These are phyloP conservation scores for Rhopilema esculentum DNA, from an alignment of 30 jellyfish, hydroid and myxozoan species.

Conservation along the genomic window DNA sequence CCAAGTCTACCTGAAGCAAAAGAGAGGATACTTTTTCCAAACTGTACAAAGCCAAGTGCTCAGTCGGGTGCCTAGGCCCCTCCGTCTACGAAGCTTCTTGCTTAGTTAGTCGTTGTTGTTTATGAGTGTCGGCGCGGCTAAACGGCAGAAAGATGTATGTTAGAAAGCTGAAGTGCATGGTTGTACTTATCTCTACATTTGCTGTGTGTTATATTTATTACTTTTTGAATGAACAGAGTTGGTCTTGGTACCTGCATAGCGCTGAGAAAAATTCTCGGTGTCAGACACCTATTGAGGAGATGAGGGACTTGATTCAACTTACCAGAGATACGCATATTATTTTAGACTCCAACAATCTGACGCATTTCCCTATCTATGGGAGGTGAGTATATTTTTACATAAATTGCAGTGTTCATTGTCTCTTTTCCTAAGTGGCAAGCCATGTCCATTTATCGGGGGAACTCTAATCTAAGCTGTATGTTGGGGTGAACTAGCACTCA, in stretches of 20 bases:
- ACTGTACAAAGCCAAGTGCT: too few relatives aligned
- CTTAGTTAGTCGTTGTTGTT: too few relatives aligned
- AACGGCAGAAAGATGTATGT: neutral
- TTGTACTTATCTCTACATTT: neutral
- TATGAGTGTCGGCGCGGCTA: too few relatives aligned
- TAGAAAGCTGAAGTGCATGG: neutral
- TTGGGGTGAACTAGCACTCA: too few relatives aligned
- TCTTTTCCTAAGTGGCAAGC: neutral
- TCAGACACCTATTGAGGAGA: slow-evolving; percentile 33
- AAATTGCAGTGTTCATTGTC: too few relatives aligned
- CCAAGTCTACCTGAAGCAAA: too few relatives aligned
- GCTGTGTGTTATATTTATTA: slow-evolving; percentile 27
- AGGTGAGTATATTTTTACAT: too few relatives aligned
- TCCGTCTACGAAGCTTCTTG: too few relatives aligned
- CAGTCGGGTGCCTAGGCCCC: too few relatives aligned
- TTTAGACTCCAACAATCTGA: slow-evolving; percentile 14
- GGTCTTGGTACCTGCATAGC: slow-evolving; percentile 64
- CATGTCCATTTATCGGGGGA: neutral
- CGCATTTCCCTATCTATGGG: slow-evolving; percentile 59
- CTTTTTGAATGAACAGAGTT: slow-evolving; percentile 43
- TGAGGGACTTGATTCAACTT: slow-evolving; percentile 37
- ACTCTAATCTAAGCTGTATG: too few relatives aligned
- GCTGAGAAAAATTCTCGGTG: slow-evolving; percentile 5
- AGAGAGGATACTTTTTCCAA: neutral
- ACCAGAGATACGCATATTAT: slow-evolving; percentile 37